A percentile compares a stretch with the other conserved stretches of the same genome.
phyloP scores from a whole-genome alignment of 2,797 vertebrate genomes.

The Arctocebus calabarensis region DNA sequence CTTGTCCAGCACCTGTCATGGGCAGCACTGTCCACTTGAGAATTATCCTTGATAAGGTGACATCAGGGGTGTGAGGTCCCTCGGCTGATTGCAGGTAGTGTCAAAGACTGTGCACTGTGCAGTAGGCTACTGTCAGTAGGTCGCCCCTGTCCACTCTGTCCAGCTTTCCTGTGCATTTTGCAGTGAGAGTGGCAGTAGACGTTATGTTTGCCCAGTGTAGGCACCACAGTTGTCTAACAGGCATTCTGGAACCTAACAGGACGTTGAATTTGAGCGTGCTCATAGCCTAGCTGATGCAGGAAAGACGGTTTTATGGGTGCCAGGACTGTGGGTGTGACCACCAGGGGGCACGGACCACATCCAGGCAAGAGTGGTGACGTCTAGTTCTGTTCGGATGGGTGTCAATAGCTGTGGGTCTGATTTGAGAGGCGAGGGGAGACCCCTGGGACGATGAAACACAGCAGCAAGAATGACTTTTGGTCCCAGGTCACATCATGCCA shows the following conservation, averaged over 20 bases:
- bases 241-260: not conserved
- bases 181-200: not conserved
- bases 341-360: accelerated
- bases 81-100: not conserved
- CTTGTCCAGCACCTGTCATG: not conserved
- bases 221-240: not conserved
- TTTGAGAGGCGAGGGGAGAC: not conserved
- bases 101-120: not conserved
- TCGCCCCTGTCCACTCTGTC: not conserved
- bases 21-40: not conserved
- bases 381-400: not conserved
- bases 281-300: not conserved
- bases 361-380: not conserved
- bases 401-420: not conserved
- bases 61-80: not conserved
- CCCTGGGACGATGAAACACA: not conserved
- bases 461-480: not conserved
- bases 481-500: accelerated
- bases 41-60: accelerated
- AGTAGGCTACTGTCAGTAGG: not conserved
- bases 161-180: not conserved
- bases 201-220: not conserved
- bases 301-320: not conserved
- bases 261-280: not conserved
- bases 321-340: accelerated